Evolutionary conservation across 2,888 invertebrate species (phyloP).

Genomic region (Cerceris rybyensis): DNA sequence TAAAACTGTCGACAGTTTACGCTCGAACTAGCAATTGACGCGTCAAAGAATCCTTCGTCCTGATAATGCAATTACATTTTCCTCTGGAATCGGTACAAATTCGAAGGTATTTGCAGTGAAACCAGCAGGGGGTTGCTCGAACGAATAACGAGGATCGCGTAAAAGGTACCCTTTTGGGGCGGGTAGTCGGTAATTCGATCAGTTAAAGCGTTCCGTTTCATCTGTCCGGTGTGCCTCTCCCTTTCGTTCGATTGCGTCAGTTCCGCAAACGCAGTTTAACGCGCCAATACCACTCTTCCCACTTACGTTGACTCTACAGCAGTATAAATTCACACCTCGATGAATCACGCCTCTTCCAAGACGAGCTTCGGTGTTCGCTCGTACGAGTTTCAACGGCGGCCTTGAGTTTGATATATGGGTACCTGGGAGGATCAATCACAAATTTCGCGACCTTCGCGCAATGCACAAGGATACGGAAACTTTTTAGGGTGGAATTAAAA

Average conservation of each 20-base stretch:
- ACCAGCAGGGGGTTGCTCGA: not conserved
- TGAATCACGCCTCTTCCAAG: constrained; percentile 29
- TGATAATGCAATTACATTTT: too few relatives aligned
- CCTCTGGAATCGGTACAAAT: too few relatives aligned
- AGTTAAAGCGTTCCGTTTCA: not conserved
- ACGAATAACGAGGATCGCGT: not conserved
- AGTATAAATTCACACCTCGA: constrained; percentile 32
- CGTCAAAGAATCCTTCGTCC: too few relatives aligned
- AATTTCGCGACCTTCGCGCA: too few relatives aligned
- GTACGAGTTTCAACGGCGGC: constrained; percentile 5
- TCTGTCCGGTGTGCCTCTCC: not conserved
- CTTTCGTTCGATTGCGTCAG: not conserved
- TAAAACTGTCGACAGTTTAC: too few relatives aligned
- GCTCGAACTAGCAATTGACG: too few relatives aligned
- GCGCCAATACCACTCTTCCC: not conserved
- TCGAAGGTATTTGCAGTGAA: too few relatives aligned
- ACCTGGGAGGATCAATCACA: too few relatives aligned
- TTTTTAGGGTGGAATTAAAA: too few relatives aligned
- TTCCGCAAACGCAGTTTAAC: not conserved
- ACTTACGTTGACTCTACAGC: not conserved
- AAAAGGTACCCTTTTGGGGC: not conserved
- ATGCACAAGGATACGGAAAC: too few relatives aligned
- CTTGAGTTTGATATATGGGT: not conserved
- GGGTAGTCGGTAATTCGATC: not conserved
- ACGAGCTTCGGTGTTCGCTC: constrained; percentile 7